Evolutionary conservation across 2,888 invertebrate species (phyloP).

Genomic region (Stramonita haemastoma): DNA sequence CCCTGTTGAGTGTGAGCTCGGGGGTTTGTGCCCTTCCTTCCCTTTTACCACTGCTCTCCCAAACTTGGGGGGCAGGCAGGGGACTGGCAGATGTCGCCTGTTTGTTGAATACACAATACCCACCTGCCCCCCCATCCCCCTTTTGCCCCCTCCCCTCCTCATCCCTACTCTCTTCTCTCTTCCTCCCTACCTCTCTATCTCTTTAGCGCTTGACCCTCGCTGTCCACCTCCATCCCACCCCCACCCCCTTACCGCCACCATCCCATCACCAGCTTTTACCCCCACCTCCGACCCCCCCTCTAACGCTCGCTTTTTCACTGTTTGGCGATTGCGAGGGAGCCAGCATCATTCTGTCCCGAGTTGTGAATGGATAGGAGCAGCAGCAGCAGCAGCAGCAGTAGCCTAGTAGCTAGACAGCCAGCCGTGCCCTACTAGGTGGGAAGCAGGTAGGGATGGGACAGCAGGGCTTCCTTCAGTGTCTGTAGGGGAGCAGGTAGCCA

Average conservation of each 20-base stretch:
- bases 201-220: too few relatives aligned
- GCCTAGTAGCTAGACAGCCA: too few relatives aligned
- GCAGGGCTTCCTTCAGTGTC: not conserved
- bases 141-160: conserved; percentile 19
- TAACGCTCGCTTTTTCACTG: not conserved
- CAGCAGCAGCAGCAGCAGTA: not conserved
- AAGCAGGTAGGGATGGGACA: not conserved
- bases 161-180: not conserved
- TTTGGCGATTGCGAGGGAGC: not conserved
- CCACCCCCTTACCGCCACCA: not conserved
- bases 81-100: conserved; percentile 50
- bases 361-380: not conserved
- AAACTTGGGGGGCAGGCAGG: not conserved
- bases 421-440: too few relatives aligned
- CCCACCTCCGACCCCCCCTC: conserved; percentile 10
- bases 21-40: not conserved
- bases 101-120: conserved; percentile 50
- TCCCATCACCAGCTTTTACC: conserved; percentile 8
- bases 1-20: too few relatives aligned
- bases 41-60: not conserved
- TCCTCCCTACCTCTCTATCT: conserved; percentile 22
- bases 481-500: not conserved
- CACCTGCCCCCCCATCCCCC: conserved; percentile 32
- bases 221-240: not conserved
- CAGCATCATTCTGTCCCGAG: not conserved